Evolutionary conservation across 2,888 invertebrate genomes (phyloP).

Genomic region (Epsilonema sp.): DNA sequence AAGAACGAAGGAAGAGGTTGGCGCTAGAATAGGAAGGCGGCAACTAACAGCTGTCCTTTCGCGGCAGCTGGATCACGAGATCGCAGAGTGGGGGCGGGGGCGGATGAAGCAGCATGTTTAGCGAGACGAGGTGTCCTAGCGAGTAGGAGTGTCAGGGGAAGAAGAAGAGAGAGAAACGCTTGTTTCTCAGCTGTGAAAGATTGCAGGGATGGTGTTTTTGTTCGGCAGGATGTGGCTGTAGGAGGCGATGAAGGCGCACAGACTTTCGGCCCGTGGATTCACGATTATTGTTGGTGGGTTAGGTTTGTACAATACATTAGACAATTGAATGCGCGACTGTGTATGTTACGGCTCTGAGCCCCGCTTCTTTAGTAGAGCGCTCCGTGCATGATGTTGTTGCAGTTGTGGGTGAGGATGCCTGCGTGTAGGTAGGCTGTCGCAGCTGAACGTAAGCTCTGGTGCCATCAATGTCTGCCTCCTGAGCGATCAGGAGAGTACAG

Average conservation of each 20-base stretch:
- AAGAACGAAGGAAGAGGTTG: conserved; percentile 63
- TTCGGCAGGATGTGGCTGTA: conserved; percentile 71
- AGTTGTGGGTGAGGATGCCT: conserved; percentile 98
- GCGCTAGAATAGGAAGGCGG: no score
- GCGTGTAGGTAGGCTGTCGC: conserved; percentile 43
- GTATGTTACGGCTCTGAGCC: background rate
- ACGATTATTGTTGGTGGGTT: conserved; percentile 99
- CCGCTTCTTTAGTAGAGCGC: background rate
- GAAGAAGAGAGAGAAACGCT: background rate
- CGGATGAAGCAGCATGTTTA: no score
- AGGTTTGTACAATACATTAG: conserved; percentile 36
- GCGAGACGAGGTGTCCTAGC: no score
- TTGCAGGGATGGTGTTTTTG: no score
- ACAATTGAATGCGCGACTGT: no score
- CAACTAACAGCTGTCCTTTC: no score
- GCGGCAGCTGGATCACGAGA: no score
- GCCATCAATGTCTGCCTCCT: conserved; percentile 94
- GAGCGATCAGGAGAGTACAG: conserved; percentile 94
- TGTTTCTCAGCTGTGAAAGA: background rate
- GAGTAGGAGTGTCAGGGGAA: no score
- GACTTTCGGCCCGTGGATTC: conserved; percentile 94
- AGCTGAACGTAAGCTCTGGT: conserved; percentile 96
- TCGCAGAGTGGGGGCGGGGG: background rate
- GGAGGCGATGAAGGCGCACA: conserved; percentile 97
- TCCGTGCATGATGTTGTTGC: conserved; percentile 9